Base-by-base conservation (phyloP, 2,888 invertebrate genomes). In the Cephus sareptanus region DNA sequence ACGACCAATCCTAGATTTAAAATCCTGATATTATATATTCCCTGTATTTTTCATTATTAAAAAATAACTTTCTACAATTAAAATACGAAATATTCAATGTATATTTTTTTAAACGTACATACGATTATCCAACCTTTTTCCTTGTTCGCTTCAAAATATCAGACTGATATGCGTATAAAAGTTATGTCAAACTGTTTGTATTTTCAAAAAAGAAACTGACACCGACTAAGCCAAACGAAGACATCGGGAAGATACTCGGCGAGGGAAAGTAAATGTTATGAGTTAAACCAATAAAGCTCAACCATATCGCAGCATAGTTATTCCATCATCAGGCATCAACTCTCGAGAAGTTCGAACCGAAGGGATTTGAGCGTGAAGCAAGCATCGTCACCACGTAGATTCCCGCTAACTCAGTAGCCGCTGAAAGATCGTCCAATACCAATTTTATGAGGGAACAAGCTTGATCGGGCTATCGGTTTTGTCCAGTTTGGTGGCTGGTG, bases 401-500 rank as follows among this genome's bases (percentile, higher is more conserved):
- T 71, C 31, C 31, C 13, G 31, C 31, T 71, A 71, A 71, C 31
- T 71, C 71, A n/a, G 33, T 34, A 34, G 33, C 33, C 56, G n/a
- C 68, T 33, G 56, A 68, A n/a, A 34, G 69, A 31, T 13, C 77
- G 35, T 31, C 33, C 40, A 56, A 56, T 56, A 23, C 56, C 56
- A 15, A 56, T 56, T 56, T 56, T 56, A 56, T 23, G 56, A 56
- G 56, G 70, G 56, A 77, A 75, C 71, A 37, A 74, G 33, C 68
- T 73, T 31, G 68, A 76, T 75, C 73, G 34, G 75, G 76, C n/a
- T 78, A 76, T 75, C 75, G 33, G 75, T 79, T 85, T 85, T 87
- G 86, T 87, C 87, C 86, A 86, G 86, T 87, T 89, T 88, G 87
- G 84, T 85, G 84, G 81, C 80, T 89, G 90, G 90, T 90, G 88